These are phyloP conservation scores for Agonopterix heracliana DNA, from an alignment of 2,888 invertebrate species.

Conservation along the genomic window DNA sequence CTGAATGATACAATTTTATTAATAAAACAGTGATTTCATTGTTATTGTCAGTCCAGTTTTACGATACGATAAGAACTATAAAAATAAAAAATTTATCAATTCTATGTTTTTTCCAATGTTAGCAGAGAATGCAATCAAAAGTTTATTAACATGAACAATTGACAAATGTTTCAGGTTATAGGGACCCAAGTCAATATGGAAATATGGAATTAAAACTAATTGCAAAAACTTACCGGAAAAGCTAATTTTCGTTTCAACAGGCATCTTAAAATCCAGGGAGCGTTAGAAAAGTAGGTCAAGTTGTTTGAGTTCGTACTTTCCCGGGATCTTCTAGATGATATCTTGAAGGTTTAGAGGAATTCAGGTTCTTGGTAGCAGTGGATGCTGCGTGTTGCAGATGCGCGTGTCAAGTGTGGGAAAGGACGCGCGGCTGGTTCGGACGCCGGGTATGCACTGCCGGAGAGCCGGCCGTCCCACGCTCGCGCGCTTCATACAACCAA, in stretches of 20 bases:
- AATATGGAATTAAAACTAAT: not conserved
- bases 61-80: not conserved
- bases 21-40: constrained; percentile 6
- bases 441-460: constrained; percentile 57
- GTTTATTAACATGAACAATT: not conserved
- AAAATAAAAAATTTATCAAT: not conserved
- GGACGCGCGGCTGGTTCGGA: constrained; percentile 47
- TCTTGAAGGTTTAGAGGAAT: constrained; percentile 16
- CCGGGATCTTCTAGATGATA: not conserved
- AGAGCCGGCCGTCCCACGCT: constrained; percentile 22
- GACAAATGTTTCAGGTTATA: not conserved
- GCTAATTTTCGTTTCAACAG: constrained; percentile 70
- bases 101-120: not conserved
- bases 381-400: constrained; percentile 32
- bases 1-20: constrained; percentile 4
- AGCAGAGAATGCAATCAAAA: no score
- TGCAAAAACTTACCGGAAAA: constrained; percentile 60
- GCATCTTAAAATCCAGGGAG: constrained; percentile 41
- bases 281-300: constrained; percentile 6
- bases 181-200: no score
- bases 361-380: constrained; percentile 20
- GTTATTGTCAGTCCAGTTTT: constrained; percentile 6
- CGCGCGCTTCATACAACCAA: constrained; percentile 23
- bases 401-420: constrained; percentile 24
- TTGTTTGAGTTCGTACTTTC: not conserved